Evolutionary conservation across 2,797 vertebrate genomes (phyloP).

Genomic region (Alcedo atthis): DNA sequence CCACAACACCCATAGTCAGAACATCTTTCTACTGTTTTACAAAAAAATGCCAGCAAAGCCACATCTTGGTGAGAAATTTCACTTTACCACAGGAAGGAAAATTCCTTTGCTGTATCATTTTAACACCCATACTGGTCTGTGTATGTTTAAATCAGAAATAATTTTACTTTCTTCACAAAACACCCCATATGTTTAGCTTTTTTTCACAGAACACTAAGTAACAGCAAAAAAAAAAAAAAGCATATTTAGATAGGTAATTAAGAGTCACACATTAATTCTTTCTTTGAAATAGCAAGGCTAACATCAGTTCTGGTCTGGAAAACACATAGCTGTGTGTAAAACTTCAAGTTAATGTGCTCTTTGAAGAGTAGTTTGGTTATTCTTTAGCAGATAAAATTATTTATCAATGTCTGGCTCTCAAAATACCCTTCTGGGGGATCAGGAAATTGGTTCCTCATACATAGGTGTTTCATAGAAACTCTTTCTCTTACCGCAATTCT

Average conservation of each 20-base stretch:
- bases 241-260: neutral
- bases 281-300: neutral
- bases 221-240: neutral
- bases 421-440: neutral
- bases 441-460: neutral
- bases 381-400: neutral
- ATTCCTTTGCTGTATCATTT: too few relatives aligned
- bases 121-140: too few relatives aligned
- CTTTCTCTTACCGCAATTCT: too few relatives aligned
- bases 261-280: neutral
- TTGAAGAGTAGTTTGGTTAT: neutral
- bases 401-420: neutral
- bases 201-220: rapidly evolving
- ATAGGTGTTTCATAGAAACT: neutral
- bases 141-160: neutral
- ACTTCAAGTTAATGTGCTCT: neutral
- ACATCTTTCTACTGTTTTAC: too few relatives aligned
- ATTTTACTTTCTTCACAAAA: neutral
- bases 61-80: too few relatives aligned
- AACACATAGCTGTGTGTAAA: neutral
- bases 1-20: too few relatives aligned
- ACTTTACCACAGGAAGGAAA: too few relatives aligned
- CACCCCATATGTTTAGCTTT: neutral
- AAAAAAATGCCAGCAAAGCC: too few relatives aligned
- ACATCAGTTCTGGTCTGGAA: neutral